Evolutionary conservation across 2,797 vertebrate species (phyloP).

Genomic region (Holocentrus rufus): DNA sequence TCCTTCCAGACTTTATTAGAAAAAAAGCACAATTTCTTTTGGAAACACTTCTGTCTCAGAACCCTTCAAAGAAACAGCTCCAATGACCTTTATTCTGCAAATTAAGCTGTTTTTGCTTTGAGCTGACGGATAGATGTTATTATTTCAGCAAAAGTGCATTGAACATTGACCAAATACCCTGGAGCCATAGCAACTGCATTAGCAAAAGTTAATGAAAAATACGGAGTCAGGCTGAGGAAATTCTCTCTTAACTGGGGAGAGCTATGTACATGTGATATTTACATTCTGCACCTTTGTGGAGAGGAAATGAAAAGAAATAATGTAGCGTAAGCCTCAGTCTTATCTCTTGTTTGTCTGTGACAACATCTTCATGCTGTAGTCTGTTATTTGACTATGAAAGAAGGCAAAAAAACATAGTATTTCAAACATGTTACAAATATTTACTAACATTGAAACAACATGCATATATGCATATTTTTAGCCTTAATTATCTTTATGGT

Average conservation of each 20-base stretch:
- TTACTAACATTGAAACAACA: too few relatives aligned
- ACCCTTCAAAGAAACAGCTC: slow-evolving; percentile 69
- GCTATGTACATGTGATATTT: slow-evolving; percentile 71
- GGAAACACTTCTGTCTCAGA: slow-evolving; percentile 61
- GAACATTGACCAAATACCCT: slow-evolving; percentile 81
- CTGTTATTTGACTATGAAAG: slow-evolving; percentile 11
- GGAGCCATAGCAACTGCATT: slow-evolving; percentile 80
- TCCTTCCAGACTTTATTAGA: slow-evolving; percentile 49
- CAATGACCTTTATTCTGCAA: slow-evolving; percentile 86
- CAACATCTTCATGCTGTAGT: slow-evolving; percentile 28
- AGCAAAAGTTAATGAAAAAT: slow-evolving; percentile 84
- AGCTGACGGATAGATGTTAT: slow-evolving; percentile 83
- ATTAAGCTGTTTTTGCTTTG: slow-evolving; percentile 79
- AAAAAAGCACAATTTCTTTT: slow-evolving; percentile 30
- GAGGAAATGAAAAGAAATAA: slow-evolving; percentile 36
- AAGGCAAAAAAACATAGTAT: neutral
- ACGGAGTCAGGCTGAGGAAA: slow-evolving; percentile 67
- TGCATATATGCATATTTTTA: too few relatives aligned
- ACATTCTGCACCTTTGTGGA: slow-evolving; percentile 57
- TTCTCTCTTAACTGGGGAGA: slow-evolving; percentile 72
- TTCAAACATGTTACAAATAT: neutral
- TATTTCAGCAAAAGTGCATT: slow-evolving; percentile 81
- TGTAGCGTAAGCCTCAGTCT: slow-evolving; percentile 31
- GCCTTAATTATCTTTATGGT: too few relatives aligned
- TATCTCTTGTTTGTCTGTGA: slow-evolving; percentile 22